A percentile compares a stretch with the other conserved stretches of the same genome.
Conservation (phyloP, 92 coral and sea anemone species). For the Palythoa caribaeorum region DNA sequence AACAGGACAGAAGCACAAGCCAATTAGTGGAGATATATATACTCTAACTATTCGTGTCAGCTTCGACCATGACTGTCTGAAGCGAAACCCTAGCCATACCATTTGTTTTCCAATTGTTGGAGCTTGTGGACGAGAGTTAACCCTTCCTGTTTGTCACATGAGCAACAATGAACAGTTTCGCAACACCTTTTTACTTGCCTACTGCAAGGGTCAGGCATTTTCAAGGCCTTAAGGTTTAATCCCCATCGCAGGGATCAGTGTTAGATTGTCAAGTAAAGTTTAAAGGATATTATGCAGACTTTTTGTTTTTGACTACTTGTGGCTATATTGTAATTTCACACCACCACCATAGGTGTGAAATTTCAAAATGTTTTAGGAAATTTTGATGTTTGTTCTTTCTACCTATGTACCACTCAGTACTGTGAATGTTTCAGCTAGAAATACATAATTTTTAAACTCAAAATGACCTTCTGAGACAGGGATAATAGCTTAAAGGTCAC, state of each 20-base stretch:
- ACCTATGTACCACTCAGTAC: too few species aligned
- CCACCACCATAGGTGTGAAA: background rate
- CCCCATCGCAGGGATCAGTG: background rate
- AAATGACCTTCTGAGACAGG: too few species aligned
- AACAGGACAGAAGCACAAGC: slow-evolving; percentile 57
- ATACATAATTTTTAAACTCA: too few species aligned
- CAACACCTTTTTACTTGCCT: slow-evolving; percentile 39
- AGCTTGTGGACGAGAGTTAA: slow-evolving; percentile 51
- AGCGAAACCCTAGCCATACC: slow-evolving; percentile 44
- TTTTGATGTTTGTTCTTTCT: too few species aligned
- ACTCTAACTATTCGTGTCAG: slow-evolving; percentile 23
- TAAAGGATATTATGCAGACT: slow-evolving; percentile 1
- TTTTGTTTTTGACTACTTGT: background rate
- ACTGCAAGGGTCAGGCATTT: slow-evolving; percentile 54
- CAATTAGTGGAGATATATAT: slow-evolving; percentile 36
- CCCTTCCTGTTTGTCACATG: slow-evolving; percentile 50
- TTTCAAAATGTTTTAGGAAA: background rate
- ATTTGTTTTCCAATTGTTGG: slow-evolving; percentile 55
- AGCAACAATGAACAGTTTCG: slow-evolving; percentile 29
- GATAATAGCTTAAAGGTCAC: too few species aligned
- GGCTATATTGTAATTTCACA: background rate
- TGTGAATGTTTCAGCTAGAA: too few species aligned
- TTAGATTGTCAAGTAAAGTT: background rate
- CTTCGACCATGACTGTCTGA: slow-evolving; percentile 53
- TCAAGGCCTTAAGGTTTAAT: slow-evolving; percentile 24